Evolutionary conservation across 2,113 vertebrate species (phyloP), one percentile per base, ranked within the genome.

Genomic region (Cromileptes altivelis): DNA sequence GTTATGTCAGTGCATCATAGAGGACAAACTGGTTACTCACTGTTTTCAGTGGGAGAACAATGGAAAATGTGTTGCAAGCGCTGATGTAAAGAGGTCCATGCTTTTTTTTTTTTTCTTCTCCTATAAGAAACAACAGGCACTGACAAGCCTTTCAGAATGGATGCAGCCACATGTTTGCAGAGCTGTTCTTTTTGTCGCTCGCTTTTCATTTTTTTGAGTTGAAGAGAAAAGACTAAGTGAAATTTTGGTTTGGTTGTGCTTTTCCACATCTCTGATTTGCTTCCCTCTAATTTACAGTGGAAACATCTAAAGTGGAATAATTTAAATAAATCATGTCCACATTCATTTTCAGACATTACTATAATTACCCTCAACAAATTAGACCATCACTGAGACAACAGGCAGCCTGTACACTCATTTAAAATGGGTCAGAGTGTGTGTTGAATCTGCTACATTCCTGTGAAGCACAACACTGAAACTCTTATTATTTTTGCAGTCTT

Each of bases 311-410:
- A 78, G 49, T n/a, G 61, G 53, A 68, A 55, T 40, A 23, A 47
- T 56, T 78, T 62, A n/a, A 81, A 71, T 77, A 70, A 83, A 64
- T 64, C 14, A 19, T 37, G 52, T 49, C 57, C 33, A 50, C 12
- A 13, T 62, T 85, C n/a, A 58, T 80, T 82, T 87, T 67, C 21
- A 57, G 55, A 81, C 49, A 70, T 61, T 27, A 61, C 74, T 65
- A 57, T 55, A 77, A 73, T 64, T 60, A 53, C 45, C 21, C 37
- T 49, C 19, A 62, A 58, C 67, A 80, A 60, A 73, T 83, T 50
- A 42, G 45, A 64, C 61, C 21, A 23, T 55, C 37, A 37, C 55
- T 30, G 63, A 78, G 40, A 45, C 25, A 37, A 70, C 80, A 75
- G 52, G 30, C 57, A 42, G 64, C n/a, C 57, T 50, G 42, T 23